Evolutionary conservation across 1,140 invertebrate genomes (phyloP).

Genomic region (Zaprionus kolodkinae): DNA sequence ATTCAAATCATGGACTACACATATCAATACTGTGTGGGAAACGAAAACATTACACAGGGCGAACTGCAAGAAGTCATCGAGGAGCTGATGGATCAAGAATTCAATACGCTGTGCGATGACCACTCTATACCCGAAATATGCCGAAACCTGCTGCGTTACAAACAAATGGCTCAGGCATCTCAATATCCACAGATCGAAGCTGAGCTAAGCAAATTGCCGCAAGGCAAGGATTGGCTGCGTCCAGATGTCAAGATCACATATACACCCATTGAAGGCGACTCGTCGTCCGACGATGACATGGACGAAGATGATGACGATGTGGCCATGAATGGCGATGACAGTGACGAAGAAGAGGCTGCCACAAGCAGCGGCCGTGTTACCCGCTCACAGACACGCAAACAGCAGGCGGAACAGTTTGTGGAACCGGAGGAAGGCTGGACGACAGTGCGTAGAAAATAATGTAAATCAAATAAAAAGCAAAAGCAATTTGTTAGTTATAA

Average conservation of each 20-base stretch:
- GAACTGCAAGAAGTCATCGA: slow-evolving; percentile 87
- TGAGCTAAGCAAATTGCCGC: slow-evolving; percentile 82
- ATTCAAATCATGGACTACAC: slow-evolving; percentile 87
- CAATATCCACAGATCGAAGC: slow-evolving; percentile 78
- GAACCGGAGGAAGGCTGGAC: slow-evolving; percentile 87
- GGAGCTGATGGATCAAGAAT: slow-evolving; percentile 88
- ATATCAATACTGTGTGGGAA: slow-evolving; percentile 86
- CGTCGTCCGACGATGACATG: slow-evolving; percentile 84
- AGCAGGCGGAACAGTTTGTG: slow-evolving; percentile 84
- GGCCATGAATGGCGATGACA: slow-evolving; percentile 60
- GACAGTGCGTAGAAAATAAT: slow-evolving; percentile 85
- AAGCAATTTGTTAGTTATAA: slow-evolving; percentile 63
- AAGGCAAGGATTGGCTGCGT: slow-evolving; percentile 83
- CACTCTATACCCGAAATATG: slow-evolving; percentile 86
- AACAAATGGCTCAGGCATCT: slow-evolving; percentile 83
- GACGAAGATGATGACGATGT: slow-evolving; percentile 68
- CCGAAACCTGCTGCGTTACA: slow-evolving; percentile 84
- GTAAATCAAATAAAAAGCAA: slow-evolving; percentile 2
- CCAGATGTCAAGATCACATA: slow-evolving; percentile 77
- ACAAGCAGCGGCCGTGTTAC: slow-evolving; percentile 57
- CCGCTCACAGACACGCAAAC: slow-evolving; percentile 68
- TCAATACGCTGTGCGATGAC: slow-evolving; percentile 88
- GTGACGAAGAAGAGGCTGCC: slow-evolving; percentile 77
- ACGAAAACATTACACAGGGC: slow-evolving; percentile 85
- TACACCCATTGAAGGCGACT: slow-evolving; percentile 76